Conservation (phyloP, 2,797 vertebrate genomes). For the Lophius americanus region DNA sequence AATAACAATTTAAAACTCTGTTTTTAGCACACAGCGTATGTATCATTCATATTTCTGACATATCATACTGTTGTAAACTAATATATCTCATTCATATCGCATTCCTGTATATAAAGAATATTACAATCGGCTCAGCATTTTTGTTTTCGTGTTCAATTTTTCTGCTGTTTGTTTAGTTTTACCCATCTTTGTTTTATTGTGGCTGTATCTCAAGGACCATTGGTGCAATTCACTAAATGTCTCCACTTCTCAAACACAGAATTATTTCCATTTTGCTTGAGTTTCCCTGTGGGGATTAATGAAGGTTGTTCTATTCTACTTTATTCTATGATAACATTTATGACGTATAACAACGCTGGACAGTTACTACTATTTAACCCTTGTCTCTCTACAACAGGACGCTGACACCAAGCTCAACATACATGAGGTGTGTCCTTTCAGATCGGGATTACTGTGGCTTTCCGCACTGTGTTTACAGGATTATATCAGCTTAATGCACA, state of each 20-base stretch:
- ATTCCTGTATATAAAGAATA: too few relatives aligned
- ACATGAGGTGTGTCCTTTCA: constrained; percentile 64
- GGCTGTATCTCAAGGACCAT: too few relatives aligned
- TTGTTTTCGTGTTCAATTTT: not conserved
- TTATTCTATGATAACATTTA: constrained; percentile 27
- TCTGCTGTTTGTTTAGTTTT: not conserved
- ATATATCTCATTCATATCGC: too few relatives aligned
- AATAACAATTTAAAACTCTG: not conserved
- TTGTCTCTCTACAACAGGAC: constrained; percentile 40
- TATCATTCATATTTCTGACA: too few relatives aligned
- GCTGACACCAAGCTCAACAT: constrained; percentile 54
- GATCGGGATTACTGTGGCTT: constrained; percentile 52
- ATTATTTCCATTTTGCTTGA: too few relatives aligned
- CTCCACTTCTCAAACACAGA: constrained; percentile 16
- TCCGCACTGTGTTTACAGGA: constrained; percentile 66
- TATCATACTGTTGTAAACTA: too few relatives aligned
- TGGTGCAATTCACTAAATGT: constrained; percentile 5
- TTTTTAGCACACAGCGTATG: too few relatives aligned
- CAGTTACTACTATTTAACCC: constrained; percentile 46
- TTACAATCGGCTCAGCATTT: too few relatives aligned
- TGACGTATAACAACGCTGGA: constrained; percentile 32
- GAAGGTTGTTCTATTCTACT: too few relatives aligned
- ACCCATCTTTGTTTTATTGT: too few relatives aligned
- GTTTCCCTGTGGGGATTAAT: too few relatives aligned
- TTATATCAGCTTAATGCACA: constrained; percentile 45